phyloP scores from a whole-genome alignment of 1,140 invertebrate species.

The Drosophila tani region DNA sequence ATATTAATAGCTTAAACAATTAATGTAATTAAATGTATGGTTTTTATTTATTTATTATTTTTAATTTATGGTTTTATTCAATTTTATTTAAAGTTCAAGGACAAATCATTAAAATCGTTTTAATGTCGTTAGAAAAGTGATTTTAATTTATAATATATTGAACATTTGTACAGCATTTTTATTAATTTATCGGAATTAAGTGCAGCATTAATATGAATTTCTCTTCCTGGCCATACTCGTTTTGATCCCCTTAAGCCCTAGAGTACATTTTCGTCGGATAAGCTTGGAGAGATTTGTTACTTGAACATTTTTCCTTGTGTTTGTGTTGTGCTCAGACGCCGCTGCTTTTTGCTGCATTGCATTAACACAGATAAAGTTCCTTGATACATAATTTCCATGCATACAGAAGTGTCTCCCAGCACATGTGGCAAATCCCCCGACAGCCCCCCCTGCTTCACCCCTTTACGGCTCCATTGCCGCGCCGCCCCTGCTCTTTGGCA shows the following conservation, averaged over 20 bases:
- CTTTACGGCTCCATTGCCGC: background rate
- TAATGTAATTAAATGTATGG: background rate
- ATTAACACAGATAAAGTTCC: conserved; percentile 84
- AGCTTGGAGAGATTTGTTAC: background rate
- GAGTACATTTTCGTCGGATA: conserved; percentile 1
- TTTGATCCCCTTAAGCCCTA: too few species aligned
- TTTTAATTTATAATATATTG: too few species aligned
- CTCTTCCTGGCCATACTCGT: too few species aligned
- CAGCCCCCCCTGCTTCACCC: conserved; percentile 2
- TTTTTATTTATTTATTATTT: background rate
- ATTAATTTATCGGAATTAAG: too few species aligned
- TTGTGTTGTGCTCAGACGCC: conserved; percentile 50
- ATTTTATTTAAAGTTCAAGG: too few species aligned
- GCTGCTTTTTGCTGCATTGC: conserved; percentile 77
- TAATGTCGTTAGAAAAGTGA: too few species aligned
- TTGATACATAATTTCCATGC: conserved; percentile 82
- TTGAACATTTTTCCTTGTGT: conserved; percentile 17
- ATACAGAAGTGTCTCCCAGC: conserved; percentile 68
- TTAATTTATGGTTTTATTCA: background rate
- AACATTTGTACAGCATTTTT: too few species aligned
- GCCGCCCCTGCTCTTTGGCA: conserved; percentile 20
- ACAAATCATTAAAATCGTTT: too few species aligned
- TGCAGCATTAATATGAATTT: too few species aligned
- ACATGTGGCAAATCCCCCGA: conserved; percentile 57
- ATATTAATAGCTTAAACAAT: too few species aligned